Evolutionary conservation across 92 coral and sea anemone species (phyloP), one percentile per base, ranked within the genome.

Genomic region (Epizoanthus illoricatus): DNA sequence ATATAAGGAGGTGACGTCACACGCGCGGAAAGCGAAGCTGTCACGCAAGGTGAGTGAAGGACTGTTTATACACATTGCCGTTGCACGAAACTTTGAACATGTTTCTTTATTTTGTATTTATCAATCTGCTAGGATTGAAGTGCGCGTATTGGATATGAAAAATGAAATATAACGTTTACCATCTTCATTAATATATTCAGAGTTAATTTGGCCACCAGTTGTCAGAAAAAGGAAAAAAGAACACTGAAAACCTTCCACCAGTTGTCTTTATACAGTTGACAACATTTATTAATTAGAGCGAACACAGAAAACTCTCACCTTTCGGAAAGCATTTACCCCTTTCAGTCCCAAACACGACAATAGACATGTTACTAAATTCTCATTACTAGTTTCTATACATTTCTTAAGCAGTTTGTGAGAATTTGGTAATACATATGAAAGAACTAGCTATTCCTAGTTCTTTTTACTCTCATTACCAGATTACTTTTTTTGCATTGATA

Each of bases 1-100:
- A 78, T 63, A 78, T 78, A 78, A 63, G 82, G 71, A 42, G 45
- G 61, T 78, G 82, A 78, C 71, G 71, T 78, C 82, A 78, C 82
- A 58, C 82, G 43, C 49, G 71, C 60, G 61, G 58, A 17, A n/a
- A 63, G 43, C 62, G 21, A 64, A 10, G 42, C 36, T 0, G 60
- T 78, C 82, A 78, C 82, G 82, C 71, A 78, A 78, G 18, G 18
- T 4, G 6, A 39, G 18, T 20, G 42, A 0, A 19, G 3, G 42
- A 15, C 13, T 20, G 47, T 13, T 74, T 11, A n/a, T 23, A 17
- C n/a, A 45, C 6, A 52, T 71, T 18, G 59, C 61, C 36, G 47
- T 54, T 12, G 71, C 58, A 24, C 82, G 60, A 13, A 43, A 41
- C 5, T 61, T 61, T 1, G 41, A 61, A 62, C 43, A 47, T 1